These are phyloP conservation scores for Protodeltote pygarga DNA, from an alignment of 2,888 invertebrate species.

Conservation along the genomic window DNA sequence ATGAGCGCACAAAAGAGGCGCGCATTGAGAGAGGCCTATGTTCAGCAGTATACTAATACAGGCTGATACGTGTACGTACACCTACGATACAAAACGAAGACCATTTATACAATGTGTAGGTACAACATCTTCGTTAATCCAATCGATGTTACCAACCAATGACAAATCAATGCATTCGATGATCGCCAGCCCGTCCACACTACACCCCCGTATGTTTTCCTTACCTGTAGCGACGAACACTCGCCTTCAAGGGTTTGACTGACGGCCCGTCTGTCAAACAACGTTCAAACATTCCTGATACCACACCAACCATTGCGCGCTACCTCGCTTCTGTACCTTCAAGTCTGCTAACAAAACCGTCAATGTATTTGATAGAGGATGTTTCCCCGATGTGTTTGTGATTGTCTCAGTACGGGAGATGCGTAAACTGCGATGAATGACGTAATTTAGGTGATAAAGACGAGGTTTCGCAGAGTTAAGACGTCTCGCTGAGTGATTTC, in stretches of 20 bases:
- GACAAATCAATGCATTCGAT: not conserved
- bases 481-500: conserved; percentile 76
- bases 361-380: conserved; percentile 45
- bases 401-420: conserved; percentile 48
- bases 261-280: conserved; percentile 67
- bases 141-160: not conserved
- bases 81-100: too few species aligned
- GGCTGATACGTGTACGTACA: too few species aligned
- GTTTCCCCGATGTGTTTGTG: conserved; percentile 29
- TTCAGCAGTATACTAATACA: not conserved
- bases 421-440: conserved; percentile 79
- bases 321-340: conserved; percentile 22
- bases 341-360: conserved; percentile 18
- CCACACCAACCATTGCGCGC: conserved; percentile 52
- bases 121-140: too few species aligned
- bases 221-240: conserved; percentile 68
- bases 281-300: conserved; percentile 22
- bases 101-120: too few species aligned
- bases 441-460: conserved; percentile 82
- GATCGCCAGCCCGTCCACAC: conserved; percentile 18
- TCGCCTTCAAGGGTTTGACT: conserved; percentile 71
- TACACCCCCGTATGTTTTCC: conserved; percentile 53
- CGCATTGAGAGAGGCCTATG: too few species aligned
- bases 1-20: too few species aligned
- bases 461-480: conserved; percentile 75